Evolutionary conservation across 2,888 invertebrate species (phyloP).

Genomic region (Serrognathus titanus): DNA sequence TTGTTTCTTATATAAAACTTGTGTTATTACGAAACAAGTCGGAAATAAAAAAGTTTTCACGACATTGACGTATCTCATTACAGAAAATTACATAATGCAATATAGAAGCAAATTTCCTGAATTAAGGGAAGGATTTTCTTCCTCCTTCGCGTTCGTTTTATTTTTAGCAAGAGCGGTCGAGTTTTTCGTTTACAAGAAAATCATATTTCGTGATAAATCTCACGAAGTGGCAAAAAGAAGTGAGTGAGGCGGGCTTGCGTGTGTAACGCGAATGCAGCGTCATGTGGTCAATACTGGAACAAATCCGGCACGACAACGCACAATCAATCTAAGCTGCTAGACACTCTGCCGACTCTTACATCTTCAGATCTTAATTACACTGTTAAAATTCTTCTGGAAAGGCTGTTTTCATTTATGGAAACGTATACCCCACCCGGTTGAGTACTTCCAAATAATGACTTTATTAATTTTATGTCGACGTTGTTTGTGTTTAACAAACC

Average conservation of each 20-base stretch:
- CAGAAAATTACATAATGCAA: slow-evolving; percentile 14
- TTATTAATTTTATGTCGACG: too few relatives aligned
- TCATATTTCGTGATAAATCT: slow-evolving; percentile 40
- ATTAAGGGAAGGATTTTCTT: slow-evolving; percentile 3
- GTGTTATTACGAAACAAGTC: not conserved
- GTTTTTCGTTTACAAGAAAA: slow-evolving; percentile 28
- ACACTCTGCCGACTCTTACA: slow-evolving; percentile 15
- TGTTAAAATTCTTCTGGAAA: too few relatives aligned
- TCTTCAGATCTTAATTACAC: slow-evolving; percentile 26
- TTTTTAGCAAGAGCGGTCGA: slow-evolving; percentile 14
- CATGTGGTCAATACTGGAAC: slow-evolving; percentile 4
- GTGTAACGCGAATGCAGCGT: slow-evolving; percentile 18
- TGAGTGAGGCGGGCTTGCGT: slow-evolving; percentile 28
- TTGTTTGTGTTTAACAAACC: too few relatives aligned
- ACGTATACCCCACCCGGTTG: too few relatives aligned
- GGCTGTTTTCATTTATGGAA: too few relatives aligned
- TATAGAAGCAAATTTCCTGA: slow-evolving; percentile 14
- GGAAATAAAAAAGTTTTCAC: slow-evolving; percentile 7
- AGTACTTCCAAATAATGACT: too few relatives aligned
- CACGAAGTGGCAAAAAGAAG: slow-evolving; percentile 34
- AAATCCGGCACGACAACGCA: slow-evolving; percentile 37
- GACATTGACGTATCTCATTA: slow-evolving; percentile 19
- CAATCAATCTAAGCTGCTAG: slow-evolving; percentile 36
- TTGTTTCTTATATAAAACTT: too few relatives aligned
- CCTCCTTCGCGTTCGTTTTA: slow-evolving; percentile 3